Percentiles rank a stretch among this genome's conserved stretches.
These are phyloP conservation scores for Marcusenius ussheri DNA, from an alignment of 2,113 vertebrate species.

Conservation along the genomic window DNA sequence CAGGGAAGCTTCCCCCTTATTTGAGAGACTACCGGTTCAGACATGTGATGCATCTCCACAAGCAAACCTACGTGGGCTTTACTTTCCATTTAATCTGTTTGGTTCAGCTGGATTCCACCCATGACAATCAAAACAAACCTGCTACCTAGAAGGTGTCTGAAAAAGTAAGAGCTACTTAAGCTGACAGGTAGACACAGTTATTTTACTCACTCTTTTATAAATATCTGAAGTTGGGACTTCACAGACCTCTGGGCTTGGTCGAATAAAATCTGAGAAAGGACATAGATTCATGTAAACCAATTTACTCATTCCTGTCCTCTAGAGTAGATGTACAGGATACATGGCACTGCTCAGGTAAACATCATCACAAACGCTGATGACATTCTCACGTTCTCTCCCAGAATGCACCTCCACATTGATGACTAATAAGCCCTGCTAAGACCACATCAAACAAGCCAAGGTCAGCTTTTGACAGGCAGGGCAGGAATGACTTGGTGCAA, in stretches of 20 bases:
- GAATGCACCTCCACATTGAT: neutral
- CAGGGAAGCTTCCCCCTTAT: neutral
- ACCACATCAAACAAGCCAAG: neutral
- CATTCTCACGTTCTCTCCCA: neutral
- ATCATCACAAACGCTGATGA: neutral
- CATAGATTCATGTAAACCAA: neutral
- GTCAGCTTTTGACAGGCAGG: neutral
- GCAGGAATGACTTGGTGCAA: neutral
- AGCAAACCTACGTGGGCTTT: neutral
- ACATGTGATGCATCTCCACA: neutral
- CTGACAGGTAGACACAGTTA: neutral
- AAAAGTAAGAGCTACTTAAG: neutral
- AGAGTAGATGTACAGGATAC: neutral
- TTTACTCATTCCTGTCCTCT: neutral
- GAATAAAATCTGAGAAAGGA: slow-evolving; percentile 78
- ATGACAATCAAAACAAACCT: neutral
- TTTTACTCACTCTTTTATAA: slow-evolving; percentile 91
- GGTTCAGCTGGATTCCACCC: neutral
- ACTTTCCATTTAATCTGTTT: neutral
- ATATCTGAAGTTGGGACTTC: slow-evolving; percentile 88
- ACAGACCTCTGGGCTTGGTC: slow-evolving; percentile 96
- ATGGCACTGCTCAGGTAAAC: neutral
- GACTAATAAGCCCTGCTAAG: neutral
- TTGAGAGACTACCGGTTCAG: neutral
- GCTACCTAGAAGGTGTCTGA: neutral